A percentile compares a stretch with the other conserved stretches of the same genome.
Evolutionary conservation across 2,888 invertebrate genomes (phyloP).

Genomic region (Dasypolia templi): DNA sequence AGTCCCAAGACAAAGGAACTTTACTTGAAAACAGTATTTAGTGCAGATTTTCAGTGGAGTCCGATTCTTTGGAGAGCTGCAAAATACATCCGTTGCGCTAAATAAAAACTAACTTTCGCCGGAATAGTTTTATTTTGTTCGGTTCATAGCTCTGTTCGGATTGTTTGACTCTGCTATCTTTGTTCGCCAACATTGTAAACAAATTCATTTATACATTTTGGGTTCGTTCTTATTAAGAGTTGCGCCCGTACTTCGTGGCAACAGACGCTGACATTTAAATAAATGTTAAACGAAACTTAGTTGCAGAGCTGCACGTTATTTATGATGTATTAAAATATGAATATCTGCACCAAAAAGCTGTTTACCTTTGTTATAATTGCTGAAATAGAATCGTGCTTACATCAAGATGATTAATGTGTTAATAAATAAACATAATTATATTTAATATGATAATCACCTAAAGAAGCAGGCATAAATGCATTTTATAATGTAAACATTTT

Average conservation of each 20-base stretch:
- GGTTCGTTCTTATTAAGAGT: slow-evolving; percentile 46
- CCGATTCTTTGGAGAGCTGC: slow-evolving; percentile 73
- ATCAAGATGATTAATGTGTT: not conserved
- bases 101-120: slow-evolving; percentile 77
- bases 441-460: slow-evolving; percentile 5
- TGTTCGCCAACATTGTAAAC: slow-evolving; percentile 62
- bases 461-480: not conserved
- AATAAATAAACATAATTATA: not conserved
- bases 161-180: slow-evolving; percentile 60
- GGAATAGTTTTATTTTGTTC: slow-evolving; percentile 73
- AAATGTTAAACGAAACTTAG: slow-evolving; percentile 41
- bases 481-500: not conserved
- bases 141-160: slow-evolving; percentile 57
- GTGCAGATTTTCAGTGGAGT: slow-evolving; percentile 80
- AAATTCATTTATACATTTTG: slow-evolving; percentile 63
- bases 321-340: slow-evolving; percentile 19
- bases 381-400: not conserved
- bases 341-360: not conserved
- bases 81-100: slow-evolving; percentile 76
- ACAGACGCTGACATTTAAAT: slow-evolving; percentile 44
- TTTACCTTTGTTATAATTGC: not conserved
- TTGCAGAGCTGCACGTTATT: slow-evolving; percentile 19
- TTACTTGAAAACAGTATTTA: slow-evolving; percentile 84
- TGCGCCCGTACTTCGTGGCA: slow-evolving; percentile 20
- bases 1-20: slow-evolving; percentile 82